Percentiles rank a stretch among this genome's conserved stretches.
Conservation (phyloP, 1,140 invertebrate species). For the Drosophila melanica region DNA sequence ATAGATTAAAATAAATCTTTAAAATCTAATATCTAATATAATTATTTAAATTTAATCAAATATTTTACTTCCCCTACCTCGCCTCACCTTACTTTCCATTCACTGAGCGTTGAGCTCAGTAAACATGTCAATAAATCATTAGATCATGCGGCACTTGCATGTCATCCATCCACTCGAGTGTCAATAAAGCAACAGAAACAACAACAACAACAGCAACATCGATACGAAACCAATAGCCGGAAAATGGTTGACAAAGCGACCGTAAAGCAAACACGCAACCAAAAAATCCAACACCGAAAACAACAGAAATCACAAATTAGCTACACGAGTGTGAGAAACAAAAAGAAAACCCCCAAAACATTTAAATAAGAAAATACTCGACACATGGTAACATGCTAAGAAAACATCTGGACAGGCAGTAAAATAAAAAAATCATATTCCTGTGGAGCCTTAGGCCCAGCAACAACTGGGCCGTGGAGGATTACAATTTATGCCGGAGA, state of each 20-base stretch:
- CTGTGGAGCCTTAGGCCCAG: constrained; percentile 65
- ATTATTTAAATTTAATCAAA: too few species aligned
- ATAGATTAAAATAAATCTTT: too few species aligned
- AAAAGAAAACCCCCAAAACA: constrained; percentile 30
- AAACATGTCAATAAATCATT: constrained; percentile 69
- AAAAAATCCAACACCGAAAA: constrained; percentile 68
- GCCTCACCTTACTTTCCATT: not conserved
- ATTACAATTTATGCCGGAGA: constrained; percentile 65
- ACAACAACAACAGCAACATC: constrained; percentile 25
- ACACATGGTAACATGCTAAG: constrained; percentile 60
- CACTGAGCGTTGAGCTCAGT: not conserved
- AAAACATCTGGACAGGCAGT: constrained; percentile 71
- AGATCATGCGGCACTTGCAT: constrained; percentile 55
- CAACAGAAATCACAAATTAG: constrained; percentile 79
- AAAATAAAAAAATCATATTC: constrained; percentile 57
- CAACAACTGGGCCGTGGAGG: constrained; percentile 57
- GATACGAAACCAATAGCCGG: constrained; percentile 69
- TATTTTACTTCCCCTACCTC: not conserved
- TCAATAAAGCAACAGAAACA: constrained; percentile 37
- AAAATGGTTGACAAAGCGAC: constrained; percentile 73
- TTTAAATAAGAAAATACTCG: constrained; percentile 67
- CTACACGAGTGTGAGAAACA: constrained; percentile 75
- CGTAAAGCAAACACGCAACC: constrained; percentile 64
- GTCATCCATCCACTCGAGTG: constrained; percentile 53
- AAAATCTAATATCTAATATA: too few species aligned